These are phyloP conservation scores for Caenorhabditis sulstoni DNA, from an alignment of 2,888 invertebrate genomes.

Conservation along the genomic window DNA sequence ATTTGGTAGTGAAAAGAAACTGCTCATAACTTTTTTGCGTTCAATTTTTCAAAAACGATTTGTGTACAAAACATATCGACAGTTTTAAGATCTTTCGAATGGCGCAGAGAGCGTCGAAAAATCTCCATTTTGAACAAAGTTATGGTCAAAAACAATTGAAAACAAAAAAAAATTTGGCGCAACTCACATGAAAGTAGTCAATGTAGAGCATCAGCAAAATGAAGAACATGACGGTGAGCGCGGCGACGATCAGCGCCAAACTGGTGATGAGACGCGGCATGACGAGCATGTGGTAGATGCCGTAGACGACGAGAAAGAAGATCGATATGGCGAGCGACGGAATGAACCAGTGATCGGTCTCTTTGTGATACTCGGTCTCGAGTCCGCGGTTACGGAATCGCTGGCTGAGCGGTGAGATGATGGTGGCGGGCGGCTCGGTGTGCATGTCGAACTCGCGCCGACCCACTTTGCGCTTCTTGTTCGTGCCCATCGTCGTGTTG, in stretches of 20 bases:
- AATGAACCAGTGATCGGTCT: conserved; percentile 80
- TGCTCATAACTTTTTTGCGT: no score
- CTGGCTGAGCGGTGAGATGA: conserved; percentile 43
- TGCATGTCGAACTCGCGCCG: conserved; percentile 54
- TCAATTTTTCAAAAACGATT: no score
- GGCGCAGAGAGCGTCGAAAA: no score
- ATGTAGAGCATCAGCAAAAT: conserved; percentile 78
- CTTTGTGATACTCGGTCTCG: conserved; percentile 72
- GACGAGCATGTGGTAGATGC: conserved; percentile 75
- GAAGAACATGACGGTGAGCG: conserved; percentile 76
- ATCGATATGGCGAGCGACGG: conserved; percentile 78
- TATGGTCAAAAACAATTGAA: no score
- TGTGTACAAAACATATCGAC: no score
- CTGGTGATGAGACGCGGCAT: conserved; percentile 74
- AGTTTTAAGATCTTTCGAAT: no score
- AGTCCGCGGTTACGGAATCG: conserved; percentile 45
- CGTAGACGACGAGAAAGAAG: conserved; percentile 78
- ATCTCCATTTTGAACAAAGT: no score
- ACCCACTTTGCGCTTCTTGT: conserved; percentile 56
- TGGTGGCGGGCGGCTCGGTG: conserved; percentile 39
- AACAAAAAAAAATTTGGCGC: no score
- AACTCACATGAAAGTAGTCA: conserved; percentile 76
- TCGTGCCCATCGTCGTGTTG: conserved; percentile 53
- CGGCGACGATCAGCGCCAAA: conserved; percentile 73
- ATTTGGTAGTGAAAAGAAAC: no score